These are phyloP conservation scores for Cervus canadensis DNA, from an alignment of 2,113 vertebrate genomes.

Conservation along the genomic window DNA sequence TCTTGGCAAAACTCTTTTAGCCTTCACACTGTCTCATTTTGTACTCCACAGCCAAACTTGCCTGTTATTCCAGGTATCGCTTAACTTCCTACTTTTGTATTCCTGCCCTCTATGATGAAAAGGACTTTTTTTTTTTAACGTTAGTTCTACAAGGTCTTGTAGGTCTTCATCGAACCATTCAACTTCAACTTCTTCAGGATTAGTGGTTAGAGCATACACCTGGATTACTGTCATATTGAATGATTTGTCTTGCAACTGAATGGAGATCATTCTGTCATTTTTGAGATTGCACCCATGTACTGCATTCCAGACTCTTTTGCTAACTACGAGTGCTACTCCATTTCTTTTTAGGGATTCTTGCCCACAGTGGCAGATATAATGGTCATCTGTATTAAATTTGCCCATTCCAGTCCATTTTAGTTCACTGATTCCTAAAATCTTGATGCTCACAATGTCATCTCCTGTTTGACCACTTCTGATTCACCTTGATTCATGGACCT, in stretches of 20 bases:
- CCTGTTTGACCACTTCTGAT: neutral
- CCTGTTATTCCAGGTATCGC: neutral
- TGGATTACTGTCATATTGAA: neutral
- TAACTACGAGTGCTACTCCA: neutral
- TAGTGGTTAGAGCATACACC: neutral
- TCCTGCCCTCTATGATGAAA: neutral
- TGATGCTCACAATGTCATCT: neutral
- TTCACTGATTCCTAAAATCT: neutral
- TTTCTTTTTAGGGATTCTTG: neutral
- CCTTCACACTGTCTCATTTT: fast-evolving
- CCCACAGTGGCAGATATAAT: neutral
- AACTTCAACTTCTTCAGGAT: neutral
- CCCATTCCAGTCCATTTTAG: neutral
- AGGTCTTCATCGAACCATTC: neutral
- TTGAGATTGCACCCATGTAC: neutral
- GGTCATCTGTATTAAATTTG: neutral
- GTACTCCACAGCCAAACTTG: neutral
- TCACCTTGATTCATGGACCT: neutral
- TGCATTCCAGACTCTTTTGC: neutral
- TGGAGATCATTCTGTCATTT: neutral
- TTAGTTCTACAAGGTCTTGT: neutral
- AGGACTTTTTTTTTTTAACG: neutral
- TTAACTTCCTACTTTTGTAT: neutral
- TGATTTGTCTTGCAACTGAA: neutral
- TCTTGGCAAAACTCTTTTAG: neutral